Conservation (phyloP, 2,113 vertebrate genomes). For the Gnathonemus echidnorhynchus region DNA sequence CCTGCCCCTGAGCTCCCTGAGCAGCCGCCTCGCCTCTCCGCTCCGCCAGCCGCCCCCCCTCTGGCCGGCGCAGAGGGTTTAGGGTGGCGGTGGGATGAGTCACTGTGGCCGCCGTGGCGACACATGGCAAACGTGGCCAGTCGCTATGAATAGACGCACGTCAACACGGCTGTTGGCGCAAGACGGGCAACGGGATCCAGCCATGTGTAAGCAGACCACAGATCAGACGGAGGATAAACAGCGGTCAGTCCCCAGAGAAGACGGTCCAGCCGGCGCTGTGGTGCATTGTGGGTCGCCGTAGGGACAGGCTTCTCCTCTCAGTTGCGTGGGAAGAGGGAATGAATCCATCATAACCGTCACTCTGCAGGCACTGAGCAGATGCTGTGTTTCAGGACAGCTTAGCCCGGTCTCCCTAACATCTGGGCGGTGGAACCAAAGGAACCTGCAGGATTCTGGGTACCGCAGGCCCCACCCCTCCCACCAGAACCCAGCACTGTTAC, state of each 20-base stretch:
- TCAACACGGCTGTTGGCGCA: background rate
- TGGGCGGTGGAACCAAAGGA: background rate
- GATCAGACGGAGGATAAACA: background rate
- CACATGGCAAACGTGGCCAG: background rate
- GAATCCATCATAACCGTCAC: background rate
- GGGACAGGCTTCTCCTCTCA: background rate
- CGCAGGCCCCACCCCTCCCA: background rate
- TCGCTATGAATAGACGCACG: background rate
- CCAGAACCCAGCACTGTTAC: background rate
- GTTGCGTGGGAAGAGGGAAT: background rate
- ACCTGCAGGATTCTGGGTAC: constrained; percentile 1
- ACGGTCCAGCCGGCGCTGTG: background rate
- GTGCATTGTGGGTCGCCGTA: background rate
- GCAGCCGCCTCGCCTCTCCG: constrained; percentile 20
- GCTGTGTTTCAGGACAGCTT: background rate
- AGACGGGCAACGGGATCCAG: background rate
- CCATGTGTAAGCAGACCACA: background rate
- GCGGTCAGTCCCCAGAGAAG: background rate
- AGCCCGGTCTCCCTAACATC: background rate
- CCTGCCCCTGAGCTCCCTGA: constrained; percentile 8
- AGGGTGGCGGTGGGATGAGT: background rate
- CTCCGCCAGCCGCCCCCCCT: background rate
- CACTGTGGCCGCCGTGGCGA: background rate
- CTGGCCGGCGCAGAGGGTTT: background rate
- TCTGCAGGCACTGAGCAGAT: background rate